A percentile compares a stretch with the other conserved stretches of the same genome.
phyloP scores from a whole-genome alignment of 2,888 invertebrate species.

The Falcaria lacertinaria region DNA sequence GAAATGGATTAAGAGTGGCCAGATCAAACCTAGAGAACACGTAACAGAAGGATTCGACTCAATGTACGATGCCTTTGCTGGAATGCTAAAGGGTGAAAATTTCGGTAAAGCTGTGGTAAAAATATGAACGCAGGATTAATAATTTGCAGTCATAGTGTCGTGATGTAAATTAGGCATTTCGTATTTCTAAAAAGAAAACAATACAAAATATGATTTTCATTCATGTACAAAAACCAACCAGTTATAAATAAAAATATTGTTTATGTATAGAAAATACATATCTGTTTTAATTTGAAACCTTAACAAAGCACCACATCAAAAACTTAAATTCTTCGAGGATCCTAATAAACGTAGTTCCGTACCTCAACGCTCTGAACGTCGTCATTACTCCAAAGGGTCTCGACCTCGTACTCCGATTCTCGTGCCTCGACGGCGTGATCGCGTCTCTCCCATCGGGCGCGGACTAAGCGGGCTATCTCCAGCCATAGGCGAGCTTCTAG shows the following conservation, averaged over 20 bases:
- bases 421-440: slow-evolving; percentile 21
- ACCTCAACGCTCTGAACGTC: slow-evolving; percentile 66
- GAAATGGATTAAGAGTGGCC: slow-evolving; percentile 81
- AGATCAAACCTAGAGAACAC: slow-evolving; percentile 82
- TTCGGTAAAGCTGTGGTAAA: slow-evolving; percentile 71
- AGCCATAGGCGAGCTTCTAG: slow-evolving; percentile 61
- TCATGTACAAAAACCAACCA: too few relatives aligned
- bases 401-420: slow-evolving; percentile 38
- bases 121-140: slow-evolving; percentile 16
- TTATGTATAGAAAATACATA: too few relatives aligned
- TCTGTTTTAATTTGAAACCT: not conserved
- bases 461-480: slow-evolving; percentile 54
- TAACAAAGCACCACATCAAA: not conserved
- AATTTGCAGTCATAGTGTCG: too few relatives aligned
- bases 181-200: too few relatives aligned
- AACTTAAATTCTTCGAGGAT: slow-evolving; percentile 2
- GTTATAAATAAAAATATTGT: too few relatives aligned
- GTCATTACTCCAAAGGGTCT: slow-evolving; percentile 64
- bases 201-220: too few relatives aligned
- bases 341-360: slow-evolving; percentile 52
- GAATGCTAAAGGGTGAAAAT: slow-evolving; percentile 79
- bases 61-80: slow-evolving; percentile 81
- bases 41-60: slow-evolving; percentile 83
- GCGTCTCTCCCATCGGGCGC: slow-evolving; percentile 52
- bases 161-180: too few relatives aligned